Evolutionary conservation across 2,113 vertebrate genomes (phyloP).

Genomic region (Colaptes auratus): DNA sequence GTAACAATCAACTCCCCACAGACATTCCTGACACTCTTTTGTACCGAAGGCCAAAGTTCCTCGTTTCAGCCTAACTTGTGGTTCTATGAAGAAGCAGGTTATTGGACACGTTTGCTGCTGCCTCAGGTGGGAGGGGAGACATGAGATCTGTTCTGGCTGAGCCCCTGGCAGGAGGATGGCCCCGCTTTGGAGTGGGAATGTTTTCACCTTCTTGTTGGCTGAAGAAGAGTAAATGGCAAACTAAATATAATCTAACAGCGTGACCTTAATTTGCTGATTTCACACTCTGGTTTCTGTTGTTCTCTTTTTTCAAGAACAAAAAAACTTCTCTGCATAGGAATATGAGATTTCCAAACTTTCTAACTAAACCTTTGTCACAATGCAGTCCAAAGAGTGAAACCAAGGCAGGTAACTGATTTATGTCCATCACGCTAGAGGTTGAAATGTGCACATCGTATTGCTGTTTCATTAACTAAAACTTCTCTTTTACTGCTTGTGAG

Average conservation of each 20-base stretch:
- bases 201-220: constrained; percentile 34
- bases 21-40: constrained; percentile 71
- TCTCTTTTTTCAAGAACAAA: constrained; percentile 55
- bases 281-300: constrained; percentile 62
- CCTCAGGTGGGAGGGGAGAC: neutral
- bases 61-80: constrained; percentile 71
- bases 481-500: constrained; percentile 67
- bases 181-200: neutral
- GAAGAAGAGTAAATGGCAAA: constrained; percentile 72
- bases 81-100: constrained; percentile 67
- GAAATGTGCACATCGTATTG: constrained; percentile 50
- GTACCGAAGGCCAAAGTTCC: constrained; percentile 81
- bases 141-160: neutral
- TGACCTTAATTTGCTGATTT: constrained; percentile 70
- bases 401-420: constrained; percentile 67
- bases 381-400: constrained; percentile 77
- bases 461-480: constrained; percentile 53
- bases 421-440: constrained; percentile 51
- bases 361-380: constrained; percentile 73
- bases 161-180: constrained; percentile 54
- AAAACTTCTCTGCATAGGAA: constrained; percentile 47
- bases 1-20: constrained; percentile 69
- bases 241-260: constrained; percentile 69
- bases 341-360: constrained; percentile 58
- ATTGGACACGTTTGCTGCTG: constrained; percentile 41